Evolutionary conservation across 1,140 invertebrate genomes (phyloP), one percentile per base, ranked within the genome.

Genomic region (Cardiocondyla obscurior): DNA sequence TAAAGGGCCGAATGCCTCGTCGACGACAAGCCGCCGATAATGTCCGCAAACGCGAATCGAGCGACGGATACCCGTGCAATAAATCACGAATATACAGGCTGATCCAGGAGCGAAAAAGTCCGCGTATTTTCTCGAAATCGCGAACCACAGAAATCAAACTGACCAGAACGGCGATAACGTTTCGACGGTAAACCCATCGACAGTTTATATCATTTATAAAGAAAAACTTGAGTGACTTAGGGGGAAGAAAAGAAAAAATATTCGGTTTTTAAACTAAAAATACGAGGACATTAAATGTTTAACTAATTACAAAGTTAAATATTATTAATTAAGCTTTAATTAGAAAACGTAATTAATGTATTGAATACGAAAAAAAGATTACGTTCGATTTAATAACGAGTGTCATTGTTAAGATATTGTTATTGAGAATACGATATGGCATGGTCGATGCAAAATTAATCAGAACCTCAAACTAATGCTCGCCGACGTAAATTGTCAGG

Each of bases 21-120:
- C 74, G 74, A 67, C 74, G 74, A 77, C 74, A 77, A 77, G 74
- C 22, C 74, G 44, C 60, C 74, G 74, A 77, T 77, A 77, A 77
- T 77, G 74, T 77, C 60, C 74, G 74, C 64, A 67, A 77, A 77
- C 60, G 60, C 30, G 74, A 51, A 67, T 14, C 74, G 44, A 77
- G 60, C 74, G 74, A 77, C 74, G 74, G 46, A 77, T 77, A 65
- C 74, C 33, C 74, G 22, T 67, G 60, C 42, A 77, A 77, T 77
- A 77, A 77, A 77, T 77, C 74, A 77, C 74, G 36, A 77, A 67
- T 77, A 77, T 77, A 77, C 74, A 77, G 44, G 22, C 22, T 77
- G 60, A 77, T 65, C 28, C n/a, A 36, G 10, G 46, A 39, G 44
- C 19, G 60, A 67, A 67, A 65, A 36, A 51, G 30, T 19, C 33